Evolutionary conservation across 2,113 vertebrate genomes (phyloP).

Genomic region (Verasper variegatus): DNA sequence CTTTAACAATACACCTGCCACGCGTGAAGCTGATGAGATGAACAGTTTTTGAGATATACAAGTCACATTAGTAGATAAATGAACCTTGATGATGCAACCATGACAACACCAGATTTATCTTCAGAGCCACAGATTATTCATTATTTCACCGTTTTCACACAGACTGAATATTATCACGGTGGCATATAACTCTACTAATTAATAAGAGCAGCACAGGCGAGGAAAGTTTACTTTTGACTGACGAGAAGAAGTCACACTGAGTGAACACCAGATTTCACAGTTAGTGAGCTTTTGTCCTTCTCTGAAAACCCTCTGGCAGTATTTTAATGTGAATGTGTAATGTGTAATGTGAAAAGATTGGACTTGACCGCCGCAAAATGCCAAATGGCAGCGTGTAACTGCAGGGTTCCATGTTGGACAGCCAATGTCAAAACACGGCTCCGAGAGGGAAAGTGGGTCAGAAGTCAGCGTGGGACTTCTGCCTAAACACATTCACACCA

Average conservation of each 20-base stretch:
- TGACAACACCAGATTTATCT: neutral
- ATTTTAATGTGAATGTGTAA: slow-evolving; percentile 16
- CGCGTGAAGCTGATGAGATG: no score
- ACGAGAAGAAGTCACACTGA: neutral
- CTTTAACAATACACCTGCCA: no score
- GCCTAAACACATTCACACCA: slow-evolving; percentile 36
- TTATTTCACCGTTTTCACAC: neutral
- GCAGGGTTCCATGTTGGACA: slow-evolving; percentile 42
- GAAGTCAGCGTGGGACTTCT: slow-evolving; percentile 26
- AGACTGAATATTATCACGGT: neutral
- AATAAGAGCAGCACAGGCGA: neutral
- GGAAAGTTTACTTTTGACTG: neutral
- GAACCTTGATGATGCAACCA: no score
- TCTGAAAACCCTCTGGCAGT: neutral
- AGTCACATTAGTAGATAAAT: no score
- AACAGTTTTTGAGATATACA: no score
- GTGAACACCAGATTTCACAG: neutral
- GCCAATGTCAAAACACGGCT: slow-evolving; percentile 58
- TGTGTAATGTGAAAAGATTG: slow-evolving; percentile 36
- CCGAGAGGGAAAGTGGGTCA: slow-evolving; percentile 43
- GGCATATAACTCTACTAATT: neutral
- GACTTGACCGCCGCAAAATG: slow-evolving; percentile 50
- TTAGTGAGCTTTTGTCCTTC: neutral
- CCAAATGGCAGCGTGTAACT: slow-evolving; percentile 42
- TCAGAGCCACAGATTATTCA: neutral